phyloP scores from a whole-genome alignment of 2,888 invertebrate species.

The Tetheella fluctuosa region DNA sequence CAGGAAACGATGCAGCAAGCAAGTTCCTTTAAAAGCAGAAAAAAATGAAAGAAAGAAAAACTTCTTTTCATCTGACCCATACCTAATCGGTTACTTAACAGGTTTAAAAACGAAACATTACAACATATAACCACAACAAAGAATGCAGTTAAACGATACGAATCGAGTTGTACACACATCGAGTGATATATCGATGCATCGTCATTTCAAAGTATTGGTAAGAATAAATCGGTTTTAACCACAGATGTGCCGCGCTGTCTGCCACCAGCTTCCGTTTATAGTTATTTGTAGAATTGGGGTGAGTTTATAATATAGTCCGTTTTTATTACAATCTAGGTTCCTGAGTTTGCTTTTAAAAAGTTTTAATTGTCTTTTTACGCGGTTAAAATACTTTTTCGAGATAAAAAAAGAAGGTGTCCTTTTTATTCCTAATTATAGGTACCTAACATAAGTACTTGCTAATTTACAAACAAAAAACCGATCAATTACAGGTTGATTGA shows the following conservation, averaged over 20 bases:
- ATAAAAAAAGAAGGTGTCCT: too few relatives aligned
- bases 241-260: slow-evolving; percentile 56
- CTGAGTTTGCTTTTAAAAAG: too few relatives aligned
- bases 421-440: too few relatives aligned
- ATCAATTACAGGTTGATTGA: too few relatives aligned
- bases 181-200: slow-evolving; percentile 14
- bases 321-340: not conserved
- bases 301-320: slow-evolving; percentile 20
- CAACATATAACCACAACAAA: not conserved
- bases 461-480: too few relatives aligned
- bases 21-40: too few relatives aligned
- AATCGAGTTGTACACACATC: slow-evolving; percentile 1
- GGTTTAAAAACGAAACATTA: not conserved
- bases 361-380: too few relatives aligned
- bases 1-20: too few relatives aligned
- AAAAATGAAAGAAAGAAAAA: too few relatives aligned
- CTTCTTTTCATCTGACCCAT: not conserved
- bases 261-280: slow-evolving; percentile 43
- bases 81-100: not conserved
- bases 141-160: not conserved
- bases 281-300: slow-evolving; percentile 33
- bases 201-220: slow-evolving; percentile 8
- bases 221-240: slow-evolving; percentile 9
- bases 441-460: too few relatives aligned
- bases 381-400: too few relatives aligned